Evolutionary conservation across 2,888 invertebrate genomes (phyloP), one percentile per base, ranked within the genome.

Genomic region (Drosophila buzzatii): DNA sequence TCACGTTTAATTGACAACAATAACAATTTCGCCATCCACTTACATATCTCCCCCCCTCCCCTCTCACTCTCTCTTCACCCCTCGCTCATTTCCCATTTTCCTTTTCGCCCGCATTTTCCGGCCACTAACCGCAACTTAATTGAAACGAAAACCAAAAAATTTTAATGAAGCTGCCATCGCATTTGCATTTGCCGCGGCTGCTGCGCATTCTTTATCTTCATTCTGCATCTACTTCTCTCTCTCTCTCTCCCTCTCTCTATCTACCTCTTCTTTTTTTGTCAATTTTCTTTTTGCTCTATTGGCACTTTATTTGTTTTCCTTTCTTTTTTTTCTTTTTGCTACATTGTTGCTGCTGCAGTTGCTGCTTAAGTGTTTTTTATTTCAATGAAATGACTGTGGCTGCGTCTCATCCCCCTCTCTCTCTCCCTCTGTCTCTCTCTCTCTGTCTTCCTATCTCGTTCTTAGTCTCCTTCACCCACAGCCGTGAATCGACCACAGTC

Each of bases 111-210:
- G 73, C 82, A 82, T 73, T 88, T 88, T 75, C 77, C 76, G 78
- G 75, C 78, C 78, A 85, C 67, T 59, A 84, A 73, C 84, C 89
- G 89, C 89, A 85, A 84, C 78, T 85, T 84, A 88, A 84, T 84
- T 84, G 89, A 85, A 84, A 84, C 81, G 89, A 79, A 83, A 81
- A 86, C 79, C 86, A 72, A 69, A 70, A 70, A 85, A 76, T 81
- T 73, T 85, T 89, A 84, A 89, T 84, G 86, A 89, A 85, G 81
- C 86, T 59, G 77, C 71, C 56, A 42, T 56, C 63, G 65, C 63
- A 76, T 78, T 83, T 75, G 64, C 81, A 82, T 76, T 82, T 70
- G 57, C 23, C 20, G 33, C 52, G 35, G 37, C 58, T 66, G 60
- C 53, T 59, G 35, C 18, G 55, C 59, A n/a, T 63, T 65, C 27